Percentiles rank a stretch among this genome's conserved stretches.
These are phyloP conservation scores for Xestoiulus laeticollis DNA, from an alignment of 2,888 invertebrate species.

Conservation along the genomic window DNA sequence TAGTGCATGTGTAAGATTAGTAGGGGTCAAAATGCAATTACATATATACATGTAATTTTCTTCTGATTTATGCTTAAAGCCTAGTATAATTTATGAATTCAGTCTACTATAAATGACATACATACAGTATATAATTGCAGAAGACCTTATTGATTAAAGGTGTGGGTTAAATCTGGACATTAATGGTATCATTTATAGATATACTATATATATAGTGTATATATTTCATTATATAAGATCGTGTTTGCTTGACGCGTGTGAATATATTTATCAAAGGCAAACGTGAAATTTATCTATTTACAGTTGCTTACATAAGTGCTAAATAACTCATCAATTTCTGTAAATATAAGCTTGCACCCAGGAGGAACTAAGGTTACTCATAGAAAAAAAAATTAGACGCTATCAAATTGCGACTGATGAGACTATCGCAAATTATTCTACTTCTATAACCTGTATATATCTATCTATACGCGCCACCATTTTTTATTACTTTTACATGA, in stretches of 20 bases:
- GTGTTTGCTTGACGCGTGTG: slow-evolving; percentile 19
- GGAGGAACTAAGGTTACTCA: background rate
- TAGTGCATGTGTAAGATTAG: too few species aligned
- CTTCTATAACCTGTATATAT: background rate
- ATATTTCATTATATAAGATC: background rate
- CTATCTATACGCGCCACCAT: background rate
- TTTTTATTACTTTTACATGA: slow-evolving; percentile 36
- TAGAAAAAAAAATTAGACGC: background rate
- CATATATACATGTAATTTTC: too few species aligned
- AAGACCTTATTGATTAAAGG: slow-evolving; percentile 5
- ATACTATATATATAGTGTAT: background rate
- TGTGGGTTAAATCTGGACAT: background rate
- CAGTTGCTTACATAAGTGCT: background rate
- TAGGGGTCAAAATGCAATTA: too few species aligned
- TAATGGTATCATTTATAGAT: background rate
- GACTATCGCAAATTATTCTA: slow-evolving; percentile 11
- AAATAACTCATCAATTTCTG: background rate
- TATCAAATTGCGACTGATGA: background rate
- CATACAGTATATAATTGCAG: background rate
- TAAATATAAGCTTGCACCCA: background rate
- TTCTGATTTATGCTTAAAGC: too few species aligned
- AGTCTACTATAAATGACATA: background rate
- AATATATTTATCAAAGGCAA: slow-evolving; percentile 35
- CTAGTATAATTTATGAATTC: too few species aligned
- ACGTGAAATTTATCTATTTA: background rate